Conservation (phyloP, 1,140 invertebrate genomes). For the Bathynomus jamesi region DNA sequence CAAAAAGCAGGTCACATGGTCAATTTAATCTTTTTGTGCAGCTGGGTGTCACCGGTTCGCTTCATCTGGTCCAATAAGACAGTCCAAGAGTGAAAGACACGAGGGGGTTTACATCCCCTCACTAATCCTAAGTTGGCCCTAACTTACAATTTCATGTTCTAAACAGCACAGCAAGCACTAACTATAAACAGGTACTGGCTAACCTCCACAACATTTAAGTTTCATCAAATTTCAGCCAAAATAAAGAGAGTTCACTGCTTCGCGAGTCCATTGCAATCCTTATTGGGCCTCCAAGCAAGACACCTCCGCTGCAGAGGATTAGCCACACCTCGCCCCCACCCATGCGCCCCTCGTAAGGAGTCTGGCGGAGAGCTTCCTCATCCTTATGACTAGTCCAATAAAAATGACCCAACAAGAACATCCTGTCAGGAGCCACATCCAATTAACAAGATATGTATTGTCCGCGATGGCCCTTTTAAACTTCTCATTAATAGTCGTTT, state of each 20-base stretch:
- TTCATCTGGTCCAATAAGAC: neutral
- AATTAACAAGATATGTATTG: constrained; percentile 1
- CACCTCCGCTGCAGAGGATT: too few relatives aligned
- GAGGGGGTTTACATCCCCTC: neutral
- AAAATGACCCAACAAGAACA: neutral
- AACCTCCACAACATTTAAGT: too few relatives aligned
- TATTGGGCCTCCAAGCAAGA: neutral
- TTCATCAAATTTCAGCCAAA: too few relatives aligned
- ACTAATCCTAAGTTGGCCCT: neutral
- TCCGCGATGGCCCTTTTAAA: neutral
- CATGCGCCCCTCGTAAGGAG: neutral
- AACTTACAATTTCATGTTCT: neutral
- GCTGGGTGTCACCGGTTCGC: neutral
- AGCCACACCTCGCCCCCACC: neutral
- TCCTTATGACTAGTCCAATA: neutral
- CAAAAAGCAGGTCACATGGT: neutral
- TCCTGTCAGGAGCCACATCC: too few relatives aligned
- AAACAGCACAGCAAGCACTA: neutral
- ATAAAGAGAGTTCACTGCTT: too few relatives aligned
- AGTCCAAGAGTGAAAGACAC: neutral
- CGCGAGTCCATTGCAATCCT: neutral
- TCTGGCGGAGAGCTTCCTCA: neutral
- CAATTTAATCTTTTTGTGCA: neutral
- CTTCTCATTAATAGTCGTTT: too few relatives aligned
- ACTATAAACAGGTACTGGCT: neutral